These are phyloP conservation scores for Littorina saxatilis DNA, from an alignment of 1,140 invertebrate species.

Conservation along the genomic window DNA sequence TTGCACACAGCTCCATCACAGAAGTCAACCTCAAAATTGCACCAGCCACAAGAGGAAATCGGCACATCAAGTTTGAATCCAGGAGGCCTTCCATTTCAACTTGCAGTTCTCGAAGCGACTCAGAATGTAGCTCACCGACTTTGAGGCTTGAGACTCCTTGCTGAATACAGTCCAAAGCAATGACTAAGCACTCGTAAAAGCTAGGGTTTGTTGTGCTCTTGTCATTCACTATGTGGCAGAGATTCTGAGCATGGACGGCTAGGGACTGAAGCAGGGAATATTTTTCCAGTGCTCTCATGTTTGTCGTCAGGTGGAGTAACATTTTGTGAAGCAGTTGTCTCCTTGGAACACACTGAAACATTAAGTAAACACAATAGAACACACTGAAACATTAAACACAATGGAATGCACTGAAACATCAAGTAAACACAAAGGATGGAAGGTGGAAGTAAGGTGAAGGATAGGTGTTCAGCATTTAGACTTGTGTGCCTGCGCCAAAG, in stretches of 20 bases:
- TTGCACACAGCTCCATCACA: slow-evolving; percentile 30
- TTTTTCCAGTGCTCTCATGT: slow-evolving; percentile 26
- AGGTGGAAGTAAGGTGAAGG: no score
- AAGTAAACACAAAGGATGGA: no score
- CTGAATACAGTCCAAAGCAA: slow-evolving; percentile 38
- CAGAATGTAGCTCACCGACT: background rate
- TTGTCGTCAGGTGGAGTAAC: slow-evolving; percentile 24
- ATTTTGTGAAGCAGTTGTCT: slow-evolving; percentile 26
- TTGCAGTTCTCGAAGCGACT: background rate
- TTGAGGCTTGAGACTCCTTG: background rate
- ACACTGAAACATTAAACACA: no score
- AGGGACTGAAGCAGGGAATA: slow-evolving; percentile 13
- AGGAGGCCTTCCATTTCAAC: slow-evolving; percentile 4
- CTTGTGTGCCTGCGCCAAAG: no score
- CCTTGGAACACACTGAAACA: slow-evolving; percentile 10
- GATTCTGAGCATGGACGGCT: background rate
- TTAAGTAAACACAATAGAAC: background rate
- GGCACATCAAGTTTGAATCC: background rate
- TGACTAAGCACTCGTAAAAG: slow-evolving; percentile 44
- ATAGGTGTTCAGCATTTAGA: no score
- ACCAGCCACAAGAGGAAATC: slow-evolving; percentile 51
- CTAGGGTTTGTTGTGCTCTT: slow-evolving; percentile 11
- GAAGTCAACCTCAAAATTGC: slow-evolving; percentile 48
- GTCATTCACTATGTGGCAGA: background rate
- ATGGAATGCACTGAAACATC: no score